phyloP scores from a whole-genome alignment of 2,888 invertebrate genomes.

The Cheilosia pagana region DNA sequence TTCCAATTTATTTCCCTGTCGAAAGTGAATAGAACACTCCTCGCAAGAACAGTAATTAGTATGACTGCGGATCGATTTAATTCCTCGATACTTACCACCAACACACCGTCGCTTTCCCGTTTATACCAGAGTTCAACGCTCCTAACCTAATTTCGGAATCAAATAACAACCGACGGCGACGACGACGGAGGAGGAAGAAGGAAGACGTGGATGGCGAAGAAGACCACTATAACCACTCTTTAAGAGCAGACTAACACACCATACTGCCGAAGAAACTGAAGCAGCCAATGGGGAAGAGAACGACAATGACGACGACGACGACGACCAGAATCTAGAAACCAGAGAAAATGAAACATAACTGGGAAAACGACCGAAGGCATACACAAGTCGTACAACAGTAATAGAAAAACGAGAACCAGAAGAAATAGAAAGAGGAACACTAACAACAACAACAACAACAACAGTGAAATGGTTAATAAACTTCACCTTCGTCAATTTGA shows the following conservation, averaged over 20 bases:
- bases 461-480: conserved; percentile 64
- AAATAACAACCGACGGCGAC: conserved; percentile 76
- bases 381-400: conserved; percentile 29
- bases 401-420: conserved; percentile 52
- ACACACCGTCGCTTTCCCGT: conserved; percentile 54
- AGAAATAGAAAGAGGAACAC: conserved; percentile 43
- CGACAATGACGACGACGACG: conserved; percentile 12
- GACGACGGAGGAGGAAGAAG: not conserved
- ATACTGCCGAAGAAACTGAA: conserved; percentile 36
- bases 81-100: conserved; percentile 13
- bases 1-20: too few relatives aligned
- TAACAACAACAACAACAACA: conserved; percentile 20
- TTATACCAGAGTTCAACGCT: conserved; percentile 80
- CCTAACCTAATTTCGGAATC: conserved; percentile 83
- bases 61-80: conserved; percentile 21
- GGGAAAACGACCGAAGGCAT: conserved; percentile 45
- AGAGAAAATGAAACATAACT: conserved; percentile 53
- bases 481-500: conserved; percentile 72
- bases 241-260: conserved; percentile 51
- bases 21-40: conserved; percentile 17
- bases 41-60: not conserved
- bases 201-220: conserved; percentile 53
- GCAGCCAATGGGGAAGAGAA: conserved; percentile 51
- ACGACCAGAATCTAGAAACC: conserved; percentile 39
- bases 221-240: conserved; percentile 46